Base-by-base conservation (phyloP, 2,113 vertebrate species). In the Tinamus guttatus region DNA sequence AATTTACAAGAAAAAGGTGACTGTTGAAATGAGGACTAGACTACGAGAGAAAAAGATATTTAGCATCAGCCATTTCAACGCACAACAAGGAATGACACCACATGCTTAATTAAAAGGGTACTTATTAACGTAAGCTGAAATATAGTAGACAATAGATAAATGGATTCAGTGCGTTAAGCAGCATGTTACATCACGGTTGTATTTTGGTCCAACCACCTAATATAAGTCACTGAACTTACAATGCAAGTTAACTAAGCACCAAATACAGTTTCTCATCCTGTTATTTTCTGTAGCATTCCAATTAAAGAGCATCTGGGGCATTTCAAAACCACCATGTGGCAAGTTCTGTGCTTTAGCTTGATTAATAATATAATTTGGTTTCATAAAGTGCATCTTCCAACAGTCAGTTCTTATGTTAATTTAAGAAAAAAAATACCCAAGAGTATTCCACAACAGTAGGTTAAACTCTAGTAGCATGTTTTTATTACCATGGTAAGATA, bases 331-430 rank as follows among this genome's bases (percentile, higher is more conserved):
- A 73, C 92, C 41, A 25, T 22, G 54, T 84, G 68, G 49, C 90
- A 38, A 94, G 94, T 54, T 69, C 40, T 56, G 4, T 78, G 64
- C 17, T 81, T 94, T 65, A 27, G 20, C 82, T 95, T 96, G 82
- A 93, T 94, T 94, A 96, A 93, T 87, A 93, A 77, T 49, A 91
- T 40, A 87, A 74, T 85, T 90, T 93, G 60, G 77, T 94, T 88
- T 86, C 88, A 77, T 69, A 40, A 58, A 32, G 43, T 82, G 22
- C 63, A 79, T 89, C 54, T 95, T 91, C 62, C 68, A 91, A 75
- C 60, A 88, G 80, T 81, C 62, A 87, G 38, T 7, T 51, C 71
- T 93, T 54, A 70, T 13, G 24, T 77, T 94, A 71, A 77, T 93
- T 93, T 85, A 0, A 77, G 84, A 95, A 49, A 77, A 81, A 59